Base-by-base conservation (phyloP, 1,140 invertebrate genomes). In the Dendrolimus kikuchii region DNA sequence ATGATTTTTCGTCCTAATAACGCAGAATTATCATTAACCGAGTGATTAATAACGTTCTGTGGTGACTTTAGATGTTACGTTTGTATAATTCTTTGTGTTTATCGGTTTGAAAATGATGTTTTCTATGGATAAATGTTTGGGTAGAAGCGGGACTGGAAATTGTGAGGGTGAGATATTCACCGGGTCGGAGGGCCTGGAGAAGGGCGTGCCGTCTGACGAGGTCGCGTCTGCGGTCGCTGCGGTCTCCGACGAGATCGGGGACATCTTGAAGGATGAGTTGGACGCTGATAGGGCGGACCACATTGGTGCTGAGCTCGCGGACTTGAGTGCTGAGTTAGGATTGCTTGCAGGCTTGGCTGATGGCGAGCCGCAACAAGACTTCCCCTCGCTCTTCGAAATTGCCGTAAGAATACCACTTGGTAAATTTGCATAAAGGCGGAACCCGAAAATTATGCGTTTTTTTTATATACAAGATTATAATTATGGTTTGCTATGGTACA, bases 41-140 rank as follows among this genome's bases (percentile, higher is more conserved):
- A 74, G 70, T 77, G 71, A 81, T 83, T 64, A 54, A 63, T 72
- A 66, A 68, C 59, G 62, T 66, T 58, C 57, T 57, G 51, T 63
- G 59, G 71, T 74, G 74, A 77, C 68, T 78, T 83, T 86, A 86
- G 77, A 86, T 86, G 81, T 77, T 77, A 71, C 81, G 77, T 76
- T 80, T 64, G 65, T 68, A 66, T 65, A 63, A 64, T 74, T 52
- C 53, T 54, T 72, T 83, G 68, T 71, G 63, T 62, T 68, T 74
- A 76, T 81, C 66, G 61, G 66, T 80, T 74, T 56, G 66, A 62
- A 72, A 77, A 83, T 81, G 73, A 85, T 85, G 81, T 85, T 81
- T 81, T 81, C 81, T 10, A 71, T 79, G 71, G 76, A 78, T 71
- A 81, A 83, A 77, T 72, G 77, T 69, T 59, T 72, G 46, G 77